These are phyloP conservation scores for Styela plicata DNA, from an alignment of 23 tunicate genomes.

Conservation along the genomic window DNA sequence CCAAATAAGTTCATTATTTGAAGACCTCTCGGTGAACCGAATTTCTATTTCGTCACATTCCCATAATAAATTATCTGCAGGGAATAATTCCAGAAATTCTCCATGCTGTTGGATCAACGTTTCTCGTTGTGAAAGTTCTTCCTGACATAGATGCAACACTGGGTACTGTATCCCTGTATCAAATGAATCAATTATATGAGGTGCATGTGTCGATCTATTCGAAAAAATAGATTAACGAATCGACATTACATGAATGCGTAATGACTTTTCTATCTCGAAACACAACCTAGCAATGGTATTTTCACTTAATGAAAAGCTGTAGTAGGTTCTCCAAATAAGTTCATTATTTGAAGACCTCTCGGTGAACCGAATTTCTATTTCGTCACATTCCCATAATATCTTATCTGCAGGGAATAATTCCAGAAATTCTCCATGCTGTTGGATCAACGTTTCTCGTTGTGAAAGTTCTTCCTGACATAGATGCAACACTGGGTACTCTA, in stretches of 20 bases:
- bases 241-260: no score
- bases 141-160: constrained; percentile 65
- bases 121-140: constrained; percentile 47
- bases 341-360: not conserved
- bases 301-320: no score
- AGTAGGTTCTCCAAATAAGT: no score
- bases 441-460: constrained; percentile 54
- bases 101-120: constrained; percentile 52
- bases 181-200: no score
- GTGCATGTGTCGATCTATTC: no score
- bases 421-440: constrained; percentile 45
- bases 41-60: not conserved
- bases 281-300: no score
- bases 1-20: not conserved
- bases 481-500: constrained; percentile 43
- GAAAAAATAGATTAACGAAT: no score
- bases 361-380: not conserved
- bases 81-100: constrained; percentile 52
- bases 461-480: constrained; percentile 58
- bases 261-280: no score
- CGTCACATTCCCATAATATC: not conserved
- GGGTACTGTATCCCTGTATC: no score
- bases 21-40: not conserved
- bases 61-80: constrained; percentile 18
- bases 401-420: constrained; percentile 50